Base-by-base conservation (phyloP, 1,140 invertebrate species). In the Formica exsecta region DNA sequence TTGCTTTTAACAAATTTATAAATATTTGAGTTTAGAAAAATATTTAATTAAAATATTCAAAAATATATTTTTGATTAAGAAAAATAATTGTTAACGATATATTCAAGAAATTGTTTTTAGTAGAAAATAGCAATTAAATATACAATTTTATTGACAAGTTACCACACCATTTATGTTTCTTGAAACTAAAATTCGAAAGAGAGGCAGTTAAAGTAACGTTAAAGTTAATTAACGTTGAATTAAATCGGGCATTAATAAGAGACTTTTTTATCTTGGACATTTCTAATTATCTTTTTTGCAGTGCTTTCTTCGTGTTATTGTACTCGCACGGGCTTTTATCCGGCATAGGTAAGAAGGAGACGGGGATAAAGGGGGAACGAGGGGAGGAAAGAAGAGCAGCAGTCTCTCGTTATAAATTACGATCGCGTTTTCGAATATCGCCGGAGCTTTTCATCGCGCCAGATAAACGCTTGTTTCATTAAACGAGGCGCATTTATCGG, bases 391-490 rank as follows among this genome's bases (percentile, higher is more conserved):
- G 0, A 57, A 41, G 9, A 16, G 4, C 13, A n/a, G 16, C n/a
- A 41, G 5, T 6, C 13, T 9, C 13, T 48, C 73, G 81, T 76
- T 65, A 85, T 65, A 77, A 85, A 77, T 85, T 73, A 62, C 54
- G 68, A 83, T 83, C 59, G 59, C 44, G 32, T 68, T 70, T 29
- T 81, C 41, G 77, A 59, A 86, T 32, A 32, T 70, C 62, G 59
- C 29, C 57, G 9, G 36, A 71, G 79, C 83, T 85, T 77, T 76
- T 85, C 71, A 75, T 48, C 74, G 83, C 83, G 68, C 79, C 79
- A 36, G 79, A 83, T 83, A 83, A 83, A 83, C 79, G 79, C 54
- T 54, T 83, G 79, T 83, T 83, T 83, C 68, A 61, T 83, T 83
- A 83, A 83, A 74, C 79, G 79, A 83, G 79, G 73, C 54, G 54